These are phyloP conservation scores for Drosophila ogumai DNA, from an alignment of 1,140 invertebrate species.

Conservation along the genomic window DNA sequence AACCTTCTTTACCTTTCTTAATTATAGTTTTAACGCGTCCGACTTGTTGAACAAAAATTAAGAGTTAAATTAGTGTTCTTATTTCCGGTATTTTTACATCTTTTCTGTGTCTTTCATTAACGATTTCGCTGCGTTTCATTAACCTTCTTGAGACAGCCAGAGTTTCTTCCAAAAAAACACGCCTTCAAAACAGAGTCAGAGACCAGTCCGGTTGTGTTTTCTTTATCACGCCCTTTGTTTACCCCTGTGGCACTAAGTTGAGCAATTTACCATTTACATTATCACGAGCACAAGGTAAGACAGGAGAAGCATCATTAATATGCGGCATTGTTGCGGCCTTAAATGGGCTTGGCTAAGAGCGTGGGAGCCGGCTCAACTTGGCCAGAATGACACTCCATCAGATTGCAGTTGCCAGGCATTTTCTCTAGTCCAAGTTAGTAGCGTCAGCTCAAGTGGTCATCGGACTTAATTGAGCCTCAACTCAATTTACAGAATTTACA, in stretches of 20 bases:
- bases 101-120: background rate
- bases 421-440: conserved; percentile 1
- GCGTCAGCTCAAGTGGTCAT: conserved; percentile 46
- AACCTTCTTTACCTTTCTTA: background rate
- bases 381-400: conserved; percentile 29
- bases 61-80: background rate
- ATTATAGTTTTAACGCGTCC: background rate
- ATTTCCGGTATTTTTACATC: background rate
- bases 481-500: conserved; percentile 60
- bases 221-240: conserved; percentile 37
- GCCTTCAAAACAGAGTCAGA: conserved; percentile 6
- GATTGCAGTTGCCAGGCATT: conserved; percentile 28
- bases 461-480: conserved; percentile 62
- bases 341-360: conserved; percentile 36
- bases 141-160: conserved; percentile 14
- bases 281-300: conserved; percentile 42
- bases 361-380: conserved; percentile 60
- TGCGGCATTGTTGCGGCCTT: conserved; percentile 50
- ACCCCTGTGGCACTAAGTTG: conserved; percentile 46
- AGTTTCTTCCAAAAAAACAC: background rate
- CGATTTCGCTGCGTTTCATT: conserved; percentile 12
- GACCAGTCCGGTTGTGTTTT: conserved; percentile 1
- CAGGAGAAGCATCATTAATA: conserved; percentile 59
- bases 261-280: conserved; percentile 45
- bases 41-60: conserved; percentile 2